These are phyloP conservation scores for Clarias macrocephalus DNA, from an alignment of 2,113 vertebrate genomes.

Conservation along the genomic window DNA sequence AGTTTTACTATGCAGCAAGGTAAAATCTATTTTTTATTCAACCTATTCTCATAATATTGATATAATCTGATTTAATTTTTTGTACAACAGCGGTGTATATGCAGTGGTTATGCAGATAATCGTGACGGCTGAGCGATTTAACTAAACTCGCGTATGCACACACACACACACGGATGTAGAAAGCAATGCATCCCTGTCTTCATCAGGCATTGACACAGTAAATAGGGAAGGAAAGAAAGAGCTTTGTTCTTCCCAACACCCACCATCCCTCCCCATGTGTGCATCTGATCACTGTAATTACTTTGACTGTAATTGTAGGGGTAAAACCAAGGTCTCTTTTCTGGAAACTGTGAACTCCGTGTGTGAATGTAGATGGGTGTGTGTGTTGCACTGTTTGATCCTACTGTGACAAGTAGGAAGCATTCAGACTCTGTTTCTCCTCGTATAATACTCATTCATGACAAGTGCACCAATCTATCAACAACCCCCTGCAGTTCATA, in stretches of 20 bases:
- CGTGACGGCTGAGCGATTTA: constrained; percentile 6
- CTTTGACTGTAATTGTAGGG: constrained; percentile 49
- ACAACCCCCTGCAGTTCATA: not conserved
- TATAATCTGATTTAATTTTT: not conserved
- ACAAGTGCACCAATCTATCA: constrained; percentile 8
- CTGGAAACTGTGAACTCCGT: constrained; percentile 26
- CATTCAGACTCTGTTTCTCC: constrained; percentile 29
- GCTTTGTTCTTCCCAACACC: constrained; percentile 39
- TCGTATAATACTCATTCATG: constrained; percentile 6
- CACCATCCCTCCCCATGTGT: constrained; percentile 11
- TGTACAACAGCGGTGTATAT: not conserved
- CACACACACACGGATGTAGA: not conserved
- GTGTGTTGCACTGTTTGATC: constrained; percentile 8
- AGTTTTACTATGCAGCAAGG: not conserved
- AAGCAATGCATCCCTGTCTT: constrained; percentile 10
- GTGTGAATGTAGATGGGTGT: not conserved
- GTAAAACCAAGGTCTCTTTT: constrained; percentile 28
- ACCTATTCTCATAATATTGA: not conserved
- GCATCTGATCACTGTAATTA: constrained; percentile 65
- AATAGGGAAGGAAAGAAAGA: constrained; percentile 27
- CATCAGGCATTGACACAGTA: constrained; percentile 32
- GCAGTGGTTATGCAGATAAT: not conserved
- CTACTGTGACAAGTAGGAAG: constrained; percentile 31
- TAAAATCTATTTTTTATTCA: not conserved
- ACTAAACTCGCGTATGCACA: constrained; percentile 8